phyloP scores from a whole-genome alignment of 2,797 vertebrate genomes.

The Austrolebias charrua region DNA sequence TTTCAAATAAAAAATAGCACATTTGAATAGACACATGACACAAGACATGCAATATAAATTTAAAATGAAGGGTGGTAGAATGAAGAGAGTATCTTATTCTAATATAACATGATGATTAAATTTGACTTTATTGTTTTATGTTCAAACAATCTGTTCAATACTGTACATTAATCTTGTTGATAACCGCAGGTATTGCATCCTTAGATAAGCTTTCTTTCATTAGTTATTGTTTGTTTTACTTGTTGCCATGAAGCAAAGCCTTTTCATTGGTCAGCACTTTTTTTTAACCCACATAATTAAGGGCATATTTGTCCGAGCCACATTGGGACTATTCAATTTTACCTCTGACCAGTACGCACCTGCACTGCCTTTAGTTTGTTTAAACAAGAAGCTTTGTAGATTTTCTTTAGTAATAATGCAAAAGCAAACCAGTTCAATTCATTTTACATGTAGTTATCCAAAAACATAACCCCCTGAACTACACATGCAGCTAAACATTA shows the following conservation, averaged over 20 bases:
- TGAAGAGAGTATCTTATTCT: too few species aligned
- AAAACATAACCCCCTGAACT: not conserved
- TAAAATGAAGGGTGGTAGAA: too few species aligned
- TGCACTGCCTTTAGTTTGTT: constrained; percentile 58
- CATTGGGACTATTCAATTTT: constrained; percentile 38
- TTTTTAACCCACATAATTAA: constrained; percentile 37
- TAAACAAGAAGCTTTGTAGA: constrained; percentile 43
- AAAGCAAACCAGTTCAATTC: not conserved
- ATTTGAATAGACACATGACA: too few species aligned
- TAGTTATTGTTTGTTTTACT: constrained; percentile 40
- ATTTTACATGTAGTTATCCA: not conserved
- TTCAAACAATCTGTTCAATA: not conserved
- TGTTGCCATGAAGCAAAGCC: constrained; percentile 23
- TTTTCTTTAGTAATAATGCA: constrained; percentile 1
- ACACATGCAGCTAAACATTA: not conserved
- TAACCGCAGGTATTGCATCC: constrained; percentile 4
- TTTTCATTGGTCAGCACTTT: constrained; percentile 14
- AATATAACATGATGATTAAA: constrained; percentile 1
- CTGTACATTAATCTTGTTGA: not conserved
- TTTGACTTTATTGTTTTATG: not conserved
- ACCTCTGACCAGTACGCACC: constrained; percentile 45
- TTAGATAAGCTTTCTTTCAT: constrained; percentile 18
- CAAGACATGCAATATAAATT: too few species aligned
- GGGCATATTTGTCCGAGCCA: constrained; percentile 49
- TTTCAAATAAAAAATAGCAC: too few species aligned